These are phyloP conservation scores for Leucoraja ocellata DNA, from an alignment of 2,797 vertebrate species.

Conservation along the genomic window DNA sequence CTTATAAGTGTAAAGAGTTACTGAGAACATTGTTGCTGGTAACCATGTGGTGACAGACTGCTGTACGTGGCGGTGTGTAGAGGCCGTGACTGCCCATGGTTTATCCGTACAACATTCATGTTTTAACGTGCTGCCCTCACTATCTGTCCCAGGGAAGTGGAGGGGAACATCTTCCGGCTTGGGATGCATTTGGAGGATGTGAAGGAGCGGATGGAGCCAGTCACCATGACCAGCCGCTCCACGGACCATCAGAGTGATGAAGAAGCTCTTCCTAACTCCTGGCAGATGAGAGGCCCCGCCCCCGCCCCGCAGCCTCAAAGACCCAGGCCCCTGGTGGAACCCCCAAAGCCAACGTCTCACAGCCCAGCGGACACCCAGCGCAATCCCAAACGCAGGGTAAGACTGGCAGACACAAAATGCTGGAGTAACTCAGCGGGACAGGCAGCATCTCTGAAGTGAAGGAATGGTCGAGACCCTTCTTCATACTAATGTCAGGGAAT, in stretches of 20 bases:
- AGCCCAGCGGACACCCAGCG: background rate
- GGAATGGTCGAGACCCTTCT: no score
- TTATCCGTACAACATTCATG: background rate
- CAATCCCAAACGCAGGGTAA: conserved; percentile 51
- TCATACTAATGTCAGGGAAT: no score
- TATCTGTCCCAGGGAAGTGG: conserved; percentile 62
- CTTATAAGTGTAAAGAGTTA: background rate
- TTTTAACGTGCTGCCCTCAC: background rate
- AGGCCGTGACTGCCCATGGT: background rate
- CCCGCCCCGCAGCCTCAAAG: conserved; percentile 1
- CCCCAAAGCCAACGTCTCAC: conserved; percentile 41
- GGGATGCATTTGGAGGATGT: conserved; percentile 70
- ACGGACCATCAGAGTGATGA: background rate
- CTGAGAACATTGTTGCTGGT: background rate
- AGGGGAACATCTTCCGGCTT: conserved; percentile 72
- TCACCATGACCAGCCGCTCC: conserved; percentile 32
- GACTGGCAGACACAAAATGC: no score
- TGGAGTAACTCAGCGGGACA: no score
- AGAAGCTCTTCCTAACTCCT: conserved; percentile 34
- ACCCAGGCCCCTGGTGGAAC: background rate
- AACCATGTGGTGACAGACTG: background rate
- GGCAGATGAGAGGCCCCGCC: accelerated
- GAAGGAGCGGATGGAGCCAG: conserved; percentile 61
- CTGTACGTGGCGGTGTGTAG: background rate
- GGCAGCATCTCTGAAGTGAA: no score